Evolutionary conservation across 2,797 vertebrate genomes (phyloP).

Genomic region (Sebastes steindachneri): DNA sequence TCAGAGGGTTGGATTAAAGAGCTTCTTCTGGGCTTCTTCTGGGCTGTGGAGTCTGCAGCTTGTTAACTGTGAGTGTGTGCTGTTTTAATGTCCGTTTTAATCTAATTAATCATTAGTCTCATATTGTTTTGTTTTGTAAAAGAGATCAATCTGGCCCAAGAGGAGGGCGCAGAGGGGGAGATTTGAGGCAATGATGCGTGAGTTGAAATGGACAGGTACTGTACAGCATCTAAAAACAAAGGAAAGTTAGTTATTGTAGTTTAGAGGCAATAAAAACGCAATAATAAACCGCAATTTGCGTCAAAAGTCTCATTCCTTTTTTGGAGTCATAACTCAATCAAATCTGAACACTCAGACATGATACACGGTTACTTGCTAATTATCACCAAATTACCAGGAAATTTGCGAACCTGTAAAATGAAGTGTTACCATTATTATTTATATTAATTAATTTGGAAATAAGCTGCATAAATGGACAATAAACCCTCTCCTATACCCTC

Average conservation of each 20-base stretch:
- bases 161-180: not conserved
- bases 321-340: not conserved
- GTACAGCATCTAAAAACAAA: not conserved
- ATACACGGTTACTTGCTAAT: too few species aligned
- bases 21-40: conserved; percentile 40
- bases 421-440: too few species aligned
- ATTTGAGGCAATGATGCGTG: not conserved
- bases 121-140: conserved; percentile 36
- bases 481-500: not conserved
- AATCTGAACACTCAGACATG: not conserved
- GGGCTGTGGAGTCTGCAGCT: conserved; percentile 26
- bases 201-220: not conserved
- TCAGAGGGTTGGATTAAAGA: conserved; percentile 51
- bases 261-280: not conserved
- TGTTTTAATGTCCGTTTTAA: conserved; percentile 30
- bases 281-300: not conserved
- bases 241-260: not conserved
- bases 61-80: conserved; percentile 34
- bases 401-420: not conserved
- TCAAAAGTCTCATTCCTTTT: not conserved
- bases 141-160: not conserved
- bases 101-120: conserved; percentile 28
- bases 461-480: not conserved
- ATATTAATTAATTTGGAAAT: too few species aligned
- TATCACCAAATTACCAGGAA: too few species aligned